Evolutionary conservation across 2,888 invertebrate genomes (phyloP).

Genomic region (Rhagium mordax): DNA sequence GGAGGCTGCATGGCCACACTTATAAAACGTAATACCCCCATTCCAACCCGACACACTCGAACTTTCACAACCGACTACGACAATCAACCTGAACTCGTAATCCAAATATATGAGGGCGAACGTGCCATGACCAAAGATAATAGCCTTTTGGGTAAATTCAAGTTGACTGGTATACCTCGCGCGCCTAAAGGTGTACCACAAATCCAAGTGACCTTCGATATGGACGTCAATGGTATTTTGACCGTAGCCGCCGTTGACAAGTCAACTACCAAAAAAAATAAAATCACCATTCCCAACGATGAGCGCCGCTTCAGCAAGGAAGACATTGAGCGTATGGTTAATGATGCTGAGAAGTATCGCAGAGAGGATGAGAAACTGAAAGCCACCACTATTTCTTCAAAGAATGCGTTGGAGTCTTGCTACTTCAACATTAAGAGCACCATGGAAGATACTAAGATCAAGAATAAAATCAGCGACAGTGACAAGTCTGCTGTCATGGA

Average conservation of each 20-base stretch:
- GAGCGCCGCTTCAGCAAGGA: conserved; percentile 94
- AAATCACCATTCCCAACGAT: conserved; percentile 93
- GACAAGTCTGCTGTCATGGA: conserved; percentile 88
- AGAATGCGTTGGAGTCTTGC: conserved; percentile 90
- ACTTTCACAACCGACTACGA: conserved; percentile 97
- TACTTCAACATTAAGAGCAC: conserved; percentile 97
- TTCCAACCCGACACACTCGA: conserved; percentile 97
- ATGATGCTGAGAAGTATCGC: conserved; percentile 94
- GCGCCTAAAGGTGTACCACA: conserved; percentile 92
- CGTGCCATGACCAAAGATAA: conserved; percentile 97
- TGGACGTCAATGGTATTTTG: too few relatives aligned
- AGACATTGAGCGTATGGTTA: conserved; percentile 94
- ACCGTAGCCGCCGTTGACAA: conserved; percentile 96
- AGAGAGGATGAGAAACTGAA: conserved; percentile 88
- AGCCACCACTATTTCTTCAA: conserved; percentile 84
- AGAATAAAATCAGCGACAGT: conserved; percentile 88
- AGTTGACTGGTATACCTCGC: conserved; percentile 96
- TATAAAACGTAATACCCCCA: conserved; percentile 97
- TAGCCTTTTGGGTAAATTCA: conserved; percentile 96
- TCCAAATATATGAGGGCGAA: conserved; percentile 95
- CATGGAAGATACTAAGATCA: conserved; percentile 95
- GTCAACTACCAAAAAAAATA: conserved; percentile 92
- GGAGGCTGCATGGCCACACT: conserved; percentile 96
- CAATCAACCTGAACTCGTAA: conserved; percentile 96
- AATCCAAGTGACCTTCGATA: conserved; percentile 90